phyloP scores from a whole-genome alignment of 1,140 invertebrate species.

The Drosophila littoralis region DNA sequence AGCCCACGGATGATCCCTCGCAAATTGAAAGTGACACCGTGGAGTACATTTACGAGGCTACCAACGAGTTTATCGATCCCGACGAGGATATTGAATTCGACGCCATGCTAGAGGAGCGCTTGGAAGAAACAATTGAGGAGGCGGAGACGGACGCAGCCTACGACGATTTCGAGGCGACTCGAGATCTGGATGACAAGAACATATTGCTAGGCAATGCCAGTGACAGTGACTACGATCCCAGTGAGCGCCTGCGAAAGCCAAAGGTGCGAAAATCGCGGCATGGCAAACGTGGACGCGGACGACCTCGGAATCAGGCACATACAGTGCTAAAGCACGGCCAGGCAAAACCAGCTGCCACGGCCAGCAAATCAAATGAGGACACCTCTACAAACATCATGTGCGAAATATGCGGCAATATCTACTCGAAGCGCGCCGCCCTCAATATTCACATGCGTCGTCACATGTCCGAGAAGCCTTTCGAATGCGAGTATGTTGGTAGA shows the following conservation, averaged over 20 bases:
- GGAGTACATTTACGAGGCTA: conserved; percentile 72
- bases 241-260: conserved; percentile 47
- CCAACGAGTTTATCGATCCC: conserved; percentile 69
- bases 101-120: conserved; percentile 60
- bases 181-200: conserved; percentile 56
- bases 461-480: conserved; percentile 77
- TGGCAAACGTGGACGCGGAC: conserved; percentile 57
- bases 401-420: conserved; percentile 80
- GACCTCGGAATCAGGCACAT: conserved; percentile 48
- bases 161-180: conserved; percentile 42
- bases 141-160: conserved; percentile 39
- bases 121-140: conserved; percentile 59
- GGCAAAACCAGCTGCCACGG: conserved; percentile 9
- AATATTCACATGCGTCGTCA: conserved; percentile 83
- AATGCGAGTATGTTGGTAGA: conserved; percentile 69
- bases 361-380: conserved; percentile 52
- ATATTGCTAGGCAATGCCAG: conserved; percentile 47
- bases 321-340: conserved; percentile 21
- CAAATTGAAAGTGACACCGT: conserved; percentile 56
- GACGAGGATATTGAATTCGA: conserved; percentile 74
- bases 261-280: conserved; percentile 50
- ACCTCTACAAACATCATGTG: conserved; percentile 74
- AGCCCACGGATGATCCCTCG: conserved; percentile 58
- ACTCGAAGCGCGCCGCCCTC: conserved; percentile 71
- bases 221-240: conserved; percentile 69